A percentile compares a stretch with the other conserved stretches of the same genome.
These are phyloP conservation scores for Puffinus mauretanicus DNA, from an alignment of 2,113 vertebrate species.

Conservation along the genomic window DNA sequence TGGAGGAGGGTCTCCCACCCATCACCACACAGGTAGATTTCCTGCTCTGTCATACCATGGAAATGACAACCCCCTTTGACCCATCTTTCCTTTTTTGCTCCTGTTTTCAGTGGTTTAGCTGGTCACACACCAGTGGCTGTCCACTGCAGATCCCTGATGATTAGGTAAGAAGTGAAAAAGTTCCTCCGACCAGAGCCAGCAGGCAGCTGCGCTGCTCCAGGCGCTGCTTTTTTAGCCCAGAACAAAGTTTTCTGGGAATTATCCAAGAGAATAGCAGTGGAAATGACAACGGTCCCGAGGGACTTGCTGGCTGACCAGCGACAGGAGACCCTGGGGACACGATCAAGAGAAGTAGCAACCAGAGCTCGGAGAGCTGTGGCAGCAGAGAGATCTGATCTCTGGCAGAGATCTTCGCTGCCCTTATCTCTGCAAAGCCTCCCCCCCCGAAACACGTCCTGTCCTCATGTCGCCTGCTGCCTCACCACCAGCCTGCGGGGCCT, in stretches of 20 bases:
- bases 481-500: neutral
- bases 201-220: neutral
- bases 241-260: conserved; percentile 12
- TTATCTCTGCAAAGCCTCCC: neutral
- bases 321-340: neutral
- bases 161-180: neutral
- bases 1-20: neutral
- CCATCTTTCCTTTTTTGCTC: neutral
- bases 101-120: neutral
- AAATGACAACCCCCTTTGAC: neutral
- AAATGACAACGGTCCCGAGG: neutral
- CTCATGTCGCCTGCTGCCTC: neutral
- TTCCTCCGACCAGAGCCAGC: neutral
- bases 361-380: neutral
- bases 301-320: neutral
- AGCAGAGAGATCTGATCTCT: neutral
- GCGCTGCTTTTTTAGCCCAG: neutral
- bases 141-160: neutral
- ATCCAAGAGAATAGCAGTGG: neutral
- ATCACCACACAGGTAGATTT: neutral
- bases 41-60: neutral
- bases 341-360: neutral
- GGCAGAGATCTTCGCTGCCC: neutral
- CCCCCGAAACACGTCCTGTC: neutral
- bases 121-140: neutral